Percentiles rank a stretch among this genome's conserved stretches.
phyloP scores from a whole-genome alignment of 2,888 invertebrate genomes.

The Eristalinus sepulchralis region DNA sequence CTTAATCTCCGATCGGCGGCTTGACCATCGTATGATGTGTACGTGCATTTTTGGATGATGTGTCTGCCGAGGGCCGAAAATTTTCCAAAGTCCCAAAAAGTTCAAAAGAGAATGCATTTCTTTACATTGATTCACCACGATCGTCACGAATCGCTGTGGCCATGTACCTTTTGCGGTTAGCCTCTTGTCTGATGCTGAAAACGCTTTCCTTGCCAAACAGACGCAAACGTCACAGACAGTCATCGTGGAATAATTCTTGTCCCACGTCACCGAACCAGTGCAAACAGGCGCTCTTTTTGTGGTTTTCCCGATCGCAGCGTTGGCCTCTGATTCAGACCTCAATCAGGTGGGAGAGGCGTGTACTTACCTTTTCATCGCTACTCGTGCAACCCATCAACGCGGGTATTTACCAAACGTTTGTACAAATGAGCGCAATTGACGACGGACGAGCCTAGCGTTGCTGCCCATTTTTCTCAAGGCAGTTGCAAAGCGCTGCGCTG shows the following conservation, averaged over 20 bases:
- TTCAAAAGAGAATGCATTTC: not conserved
- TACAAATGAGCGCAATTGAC: not conserved
- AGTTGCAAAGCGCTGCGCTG: not conserved
- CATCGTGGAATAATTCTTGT: constrained; percentile 11
- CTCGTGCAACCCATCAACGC: not conserved
- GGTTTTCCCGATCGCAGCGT: constrained; percentile 16
- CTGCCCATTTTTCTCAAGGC: not conserved
- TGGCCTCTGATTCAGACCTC: constrained; percentile 8
- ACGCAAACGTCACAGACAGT: not conserved
- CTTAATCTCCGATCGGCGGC: not conserved
- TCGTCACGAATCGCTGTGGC: not conserved
- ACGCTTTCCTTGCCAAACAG: constrained; percentile 1
- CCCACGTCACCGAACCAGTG: not conserved
- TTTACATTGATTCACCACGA: constrained; percentile 30
- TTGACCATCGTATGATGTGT: not conserved
- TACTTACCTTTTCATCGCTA: not conserved
- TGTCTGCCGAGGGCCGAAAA: constrained; percentile 5
- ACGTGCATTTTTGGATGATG: constrained; percentile 8
- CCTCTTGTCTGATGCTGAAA: not conserved
- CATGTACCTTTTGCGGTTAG: constrained; percentile 10
- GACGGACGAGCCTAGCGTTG: not conserved
- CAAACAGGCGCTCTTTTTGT: constrained; percentile 7
- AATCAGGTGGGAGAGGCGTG: not conserved
- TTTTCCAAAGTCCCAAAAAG: constrained; percentile 7
- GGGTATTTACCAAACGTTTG: not conserved